Conservation (phyloP, 2,113 vertebrate species). For the Antechinus stuartii region DNA sequence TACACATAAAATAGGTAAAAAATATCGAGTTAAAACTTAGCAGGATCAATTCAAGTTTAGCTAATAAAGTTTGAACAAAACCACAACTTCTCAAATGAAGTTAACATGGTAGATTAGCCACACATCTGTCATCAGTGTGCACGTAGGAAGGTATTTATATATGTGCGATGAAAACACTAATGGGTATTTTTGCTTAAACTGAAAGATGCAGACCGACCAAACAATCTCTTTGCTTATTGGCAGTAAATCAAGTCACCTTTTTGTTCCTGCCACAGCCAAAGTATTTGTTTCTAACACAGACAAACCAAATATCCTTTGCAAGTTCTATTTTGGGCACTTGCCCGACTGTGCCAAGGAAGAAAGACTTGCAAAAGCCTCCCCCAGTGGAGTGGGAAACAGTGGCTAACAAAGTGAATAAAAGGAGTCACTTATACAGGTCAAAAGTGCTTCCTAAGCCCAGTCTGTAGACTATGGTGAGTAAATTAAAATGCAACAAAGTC, state of each 20-base stretch:
- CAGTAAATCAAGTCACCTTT: slow-evolving; percentile 78
- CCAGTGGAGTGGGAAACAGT: neutral
- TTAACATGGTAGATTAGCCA: slow-evolving; percentile 86
- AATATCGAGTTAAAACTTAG: slow-evolving; percentile 83
- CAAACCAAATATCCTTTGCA: slow-evolving; percentile 63
- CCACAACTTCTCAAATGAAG: slow-evolving; percentile 86
- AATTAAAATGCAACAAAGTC: slow-evolving; percentile 50
- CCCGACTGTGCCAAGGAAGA: slow-evolving; percentile 37
- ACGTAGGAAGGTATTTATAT: slow-evolving; percentile 81
- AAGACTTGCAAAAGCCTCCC: slow-evolving; percentile 56
- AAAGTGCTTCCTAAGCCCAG: slow-evolving; percentile 61
- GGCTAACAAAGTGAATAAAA: slow-evolving; percentile 50
- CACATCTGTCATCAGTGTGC: slow-evolving; percentile 83
- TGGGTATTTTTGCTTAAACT: slow-evolving; percentile 80
- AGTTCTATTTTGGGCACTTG: slow-evolving; percentile 64
- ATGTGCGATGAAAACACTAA: slow-evolving; percentile 84
- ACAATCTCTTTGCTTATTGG: slow-evolving; percentile 77
- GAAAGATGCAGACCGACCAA: slow-evolving; percentile 72
- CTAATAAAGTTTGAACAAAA: slow-evolving; percentile 88
- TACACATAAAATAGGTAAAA: slow-evolving; percentile 82
- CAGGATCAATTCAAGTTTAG: slow-evolving; percentile 83
- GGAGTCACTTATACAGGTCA: slow-evolving; percentile 26
- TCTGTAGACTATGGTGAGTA: slow-evolving; percentile 47
- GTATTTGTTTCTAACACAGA: slow-evolving; percentile 74
- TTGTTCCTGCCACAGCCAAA: slow-evolving; percentile 59